Evolutionary conservation across 2,113 vertebrate species (phyloP).

Genomic region (Gnathonemus longibarbis): DNA sequence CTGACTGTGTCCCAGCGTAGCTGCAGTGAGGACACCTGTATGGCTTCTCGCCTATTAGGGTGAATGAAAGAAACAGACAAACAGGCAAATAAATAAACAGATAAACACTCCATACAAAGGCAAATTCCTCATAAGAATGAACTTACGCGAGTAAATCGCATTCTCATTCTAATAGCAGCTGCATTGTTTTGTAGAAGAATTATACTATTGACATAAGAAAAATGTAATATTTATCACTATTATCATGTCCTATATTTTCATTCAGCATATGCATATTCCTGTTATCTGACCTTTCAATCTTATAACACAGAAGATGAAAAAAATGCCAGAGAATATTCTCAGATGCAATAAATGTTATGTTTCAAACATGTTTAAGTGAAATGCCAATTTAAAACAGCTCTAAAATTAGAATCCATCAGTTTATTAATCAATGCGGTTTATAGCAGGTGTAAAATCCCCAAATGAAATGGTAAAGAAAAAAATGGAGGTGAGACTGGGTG

Average conservation of each 20-base stretch:
- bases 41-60: conserved; percentile 77
- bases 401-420: neutral
- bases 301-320: neutral
- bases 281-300: neutral
- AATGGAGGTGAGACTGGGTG: neutral
- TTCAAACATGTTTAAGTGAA: neutral
- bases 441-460: neutral
- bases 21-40: conserved; percentile 85
- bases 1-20: conserved; percentile 77
- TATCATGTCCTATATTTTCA: neutral
- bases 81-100: conserved; percentile 47
- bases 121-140: conserved; percentile 55
- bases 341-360: neutral
- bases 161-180: neutral
- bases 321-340: neutral
- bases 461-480: neutral
- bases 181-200: neutral
- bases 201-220: conserved; percentile 13
- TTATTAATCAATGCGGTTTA: neutral
- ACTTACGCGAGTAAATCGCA: conserved; percentile 29
- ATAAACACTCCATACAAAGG: conserved; percentile 60
- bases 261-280: neutral
- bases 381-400: neutral
- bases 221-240: neutral
- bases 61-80: conserved; percentile 8